phyloP scores from a whole-genome alignment of 1,140 invertebrate species.

The Notospermus geniculatus region DNA sequence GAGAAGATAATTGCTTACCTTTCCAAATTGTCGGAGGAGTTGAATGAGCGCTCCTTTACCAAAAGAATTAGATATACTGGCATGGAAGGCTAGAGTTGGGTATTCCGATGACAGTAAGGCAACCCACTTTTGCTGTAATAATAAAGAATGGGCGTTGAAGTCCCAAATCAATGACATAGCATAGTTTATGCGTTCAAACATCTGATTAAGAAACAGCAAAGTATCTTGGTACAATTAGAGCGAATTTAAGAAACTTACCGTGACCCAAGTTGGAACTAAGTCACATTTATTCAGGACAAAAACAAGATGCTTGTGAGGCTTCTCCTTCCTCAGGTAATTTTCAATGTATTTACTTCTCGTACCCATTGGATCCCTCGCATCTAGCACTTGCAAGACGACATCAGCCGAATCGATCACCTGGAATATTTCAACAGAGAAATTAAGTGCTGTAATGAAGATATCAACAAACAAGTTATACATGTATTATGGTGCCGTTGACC shows the following conservation, averaged over 20 bases:
- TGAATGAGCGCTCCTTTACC: slow-evolving; percentile 98
- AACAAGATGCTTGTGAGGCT: slow-evolving; percentile 90
- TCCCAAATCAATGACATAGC: no score
- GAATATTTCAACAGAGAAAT: slow-evolving; percentile 13
- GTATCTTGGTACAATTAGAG: no score
- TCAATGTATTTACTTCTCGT: slow-evolving; percentile 92
- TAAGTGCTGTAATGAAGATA: neutral
- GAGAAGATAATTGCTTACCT: no score
- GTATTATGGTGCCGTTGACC: no score
- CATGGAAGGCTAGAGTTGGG: slow-evolving; percentile 97
- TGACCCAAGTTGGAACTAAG: slow-evolving; percentile 95
- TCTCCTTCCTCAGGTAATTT: slow-evolving; percentile 84
- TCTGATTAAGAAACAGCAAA: no score
- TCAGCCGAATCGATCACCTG: slow-evolving; percentile 96
- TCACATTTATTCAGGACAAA: slow-evolving; percentile 93
- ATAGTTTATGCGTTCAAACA: no score
- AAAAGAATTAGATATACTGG: slow-evolving; percentile 96
- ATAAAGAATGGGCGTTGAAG: slow-evolving; percentile 18
- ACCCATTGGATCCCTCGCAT: slow-evolving; percentile 92
- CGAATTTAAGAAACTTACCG: slow-evolving; percentile 57
- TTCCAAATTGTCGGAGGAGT: slow-evolving; percentile 92
- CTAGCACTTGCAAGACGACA: slow-evolving; percentile 88
- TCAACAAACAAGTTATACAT: neutral
- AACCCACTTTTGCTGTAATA: slow-evolving; percentile 75
- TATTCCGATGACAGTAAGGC: slow-evolving; percentile 88